These are phyloP conservation scores for Lacerta bilineata DNA, from an alignment of 2,797 vertebrate species.

Conservation along the genomic window DNA sequence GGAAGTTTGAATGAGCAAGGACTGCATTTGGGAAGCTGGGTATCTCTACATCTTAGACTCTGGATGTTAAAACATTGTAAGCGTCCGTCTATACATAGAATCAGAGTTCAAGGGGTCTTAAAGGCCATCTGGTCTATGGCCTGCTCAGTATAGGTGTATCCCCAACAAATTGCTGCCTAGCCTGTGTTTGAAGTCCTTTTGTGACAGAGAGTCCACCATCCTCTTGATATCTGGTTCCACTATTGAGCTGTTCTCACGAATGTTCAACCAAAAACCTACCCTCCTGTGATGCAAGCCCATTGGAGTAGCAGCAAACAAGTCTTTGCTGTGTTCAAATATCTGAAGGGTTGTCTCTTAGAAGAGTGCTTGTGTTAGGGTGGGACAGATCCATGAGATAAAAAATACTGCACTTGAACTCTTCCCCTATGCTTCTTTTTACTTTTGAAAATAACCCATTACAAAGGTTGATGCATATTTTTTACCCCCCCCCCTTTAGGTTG, in stretches of 20 bases:
- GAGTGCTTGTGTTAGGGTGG: no score
- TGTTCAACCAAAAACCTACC: not conserved
- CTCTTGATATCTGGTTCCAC: not conserved
- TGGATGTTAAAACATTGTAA: not conserved
- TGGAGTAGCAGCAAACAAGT: not conserved
- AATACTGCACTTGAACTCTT: not conserved
- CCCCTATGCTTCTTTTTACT: not conserved
- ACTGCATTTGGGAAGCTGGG: not conserved
- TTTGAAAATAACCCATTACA: not conserved
- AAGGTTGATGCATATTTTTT: not conserved
- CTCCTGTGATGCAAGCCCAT: not conserved
- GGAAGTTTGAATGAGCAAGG: not conserved
- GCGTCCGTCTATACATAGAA: not conserved
- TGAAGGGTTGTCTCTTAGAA: not conserved
- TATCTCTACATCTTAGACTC: not conserved
- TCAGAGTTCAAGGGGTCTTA: not conserved
- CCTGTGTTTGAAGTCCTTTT: not conserved
- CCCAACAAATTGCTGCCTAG: not conserved
- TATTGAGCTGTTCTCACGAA: no score
- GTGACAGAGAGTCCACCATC: not conserved
- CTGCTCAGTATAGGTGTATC: not conserved
- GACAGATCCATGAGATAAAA: not conserved
- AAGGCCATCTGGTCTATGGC: not conserved
- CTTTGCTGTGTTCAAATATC: not conserved
- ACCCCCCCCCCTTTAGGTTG: constrained; percentile 81